phyloP scores from a whole-genome alignment of 2,888 invertebrate genomes.

The Drosophila limbata region DNA sequence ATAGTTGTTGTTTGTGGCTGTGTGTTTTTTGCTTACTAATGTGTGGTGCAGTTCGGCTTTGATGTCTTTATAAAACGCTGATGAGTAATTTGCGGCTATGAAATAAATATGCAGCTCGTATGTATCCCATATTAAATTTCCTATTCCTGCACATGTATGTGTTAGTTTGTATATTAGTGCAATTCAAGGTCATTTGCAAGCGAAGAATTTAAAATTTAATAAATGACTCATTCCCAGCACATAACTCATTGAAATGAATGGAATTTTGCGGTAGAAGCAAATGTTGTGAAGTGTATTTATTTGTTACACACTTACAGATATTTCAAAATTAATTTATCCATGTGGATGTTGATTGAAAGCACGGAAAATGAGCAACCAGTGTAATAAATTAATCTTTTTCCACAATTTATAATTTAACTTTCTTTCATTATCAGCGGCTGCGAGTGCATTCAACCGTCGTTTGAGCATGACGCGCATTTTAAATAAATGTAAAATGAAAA shows the following conservation, averaged over 20 bases:
- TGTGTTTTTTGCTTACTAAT: conserved; percentile 5
- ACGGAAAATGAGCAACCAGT: conserved; percentile 8
- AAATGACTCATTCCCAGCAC: conserved; percentile 35
- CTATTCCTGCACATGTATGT: conserved; percentile 3
- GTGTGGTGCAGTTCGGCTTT: conserved; percentile 24
- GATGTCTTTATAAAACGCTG: conserved; percentile 44
- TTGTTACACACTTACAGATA: background rate
- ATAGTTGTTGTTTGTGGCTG: conserved; percentile 13
- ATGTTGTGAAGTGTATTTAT: background rate
- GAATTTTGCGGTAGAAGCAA: background rate
- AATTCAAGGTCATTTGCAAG: conserved; percentile 57
- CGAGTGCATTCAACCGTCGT: conserved; percentile 73
- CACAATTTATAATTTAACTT: conserved; percentile 15
- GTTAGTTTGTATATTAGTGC: conserved; percentile 21
- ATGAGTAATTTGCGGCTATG: conserved; percentile 45
- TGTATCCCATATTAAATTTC: conserved; percentile 20
- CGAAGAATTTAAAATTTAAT: conserved; percentile 14
- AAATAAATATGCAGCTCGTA: conserved; percentile 15
- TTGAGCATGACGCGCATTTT: conserved; percentile 57
- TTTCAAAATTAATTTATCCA: background rate
- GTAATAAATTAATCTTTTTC: conserved; percentile 17
- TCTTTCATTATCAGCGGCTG: conserved; percentile 56
- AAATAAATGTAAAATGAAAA: conserved; percentile 10
- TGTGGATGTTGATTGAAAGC: background rate
- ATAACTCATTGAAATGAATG: background rate